Evolutionary conservation across 2,888 invertebrate genomes (phyloP).

Genomic region (Scrobipalpa costella): DNA sequence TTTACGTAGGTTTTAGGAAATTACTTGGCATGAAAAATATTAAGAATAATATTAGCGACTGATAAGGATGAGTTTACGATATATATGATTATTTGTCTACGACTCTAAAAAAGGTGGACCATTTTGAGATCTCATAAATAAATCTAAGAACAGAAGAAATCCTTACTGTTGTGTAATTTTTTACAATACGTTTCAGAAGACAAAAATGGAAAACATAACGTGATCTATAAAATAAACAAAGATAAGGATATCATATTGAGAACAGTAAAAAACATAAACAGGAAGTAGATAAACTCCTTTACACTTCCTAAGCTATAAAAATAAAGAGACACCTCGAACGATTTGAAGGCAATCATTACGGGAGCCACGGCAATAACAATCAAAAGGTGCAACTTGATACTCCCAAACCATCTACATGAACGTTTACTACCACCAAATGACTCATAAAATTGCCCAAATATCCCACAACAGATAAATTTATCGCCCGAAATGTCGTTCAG

Average conservation of each 20-base stretch:
- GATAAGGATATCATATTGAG: background rate
- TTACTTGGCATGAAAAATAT: background rate
- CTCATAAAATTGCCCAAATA: constrained; percentile 77
- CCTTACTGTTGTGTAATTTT: too few species aligned
- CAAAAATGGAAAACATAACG: too few species aligned
- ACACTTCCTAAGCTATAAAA: background rate
- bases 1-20: background rate
- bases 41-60: background rate
- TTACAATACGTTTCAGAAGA: too few species aligned
- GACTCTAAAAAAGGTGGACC: too few species aligned
- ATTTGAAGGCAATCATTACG: constrained; percentile 28
- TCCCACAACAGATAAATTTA: constrained; percentile 75
- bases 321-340: background rate
- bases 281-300: background rate
- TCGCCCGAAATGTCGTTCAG: constrained; percentile 64
- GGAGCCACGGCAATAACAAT: constrained; percentile 43
- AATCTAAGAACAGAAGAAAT: too few species aligned
- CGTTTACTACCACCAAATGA: constrained; percentile 73
- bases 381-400: constrained; percentile 57
- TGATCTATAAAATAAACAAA: too few species aligned
- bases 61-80: too few species aligned
- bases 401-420: constrained; percentile 54
- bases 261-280: background rate
- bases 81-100: too few species aligned
- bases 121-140: too few species aligned